Base-by-base conservation (phyloP, 2,888 invertebrate species). In the Trissoscelio sp. region DNA sequence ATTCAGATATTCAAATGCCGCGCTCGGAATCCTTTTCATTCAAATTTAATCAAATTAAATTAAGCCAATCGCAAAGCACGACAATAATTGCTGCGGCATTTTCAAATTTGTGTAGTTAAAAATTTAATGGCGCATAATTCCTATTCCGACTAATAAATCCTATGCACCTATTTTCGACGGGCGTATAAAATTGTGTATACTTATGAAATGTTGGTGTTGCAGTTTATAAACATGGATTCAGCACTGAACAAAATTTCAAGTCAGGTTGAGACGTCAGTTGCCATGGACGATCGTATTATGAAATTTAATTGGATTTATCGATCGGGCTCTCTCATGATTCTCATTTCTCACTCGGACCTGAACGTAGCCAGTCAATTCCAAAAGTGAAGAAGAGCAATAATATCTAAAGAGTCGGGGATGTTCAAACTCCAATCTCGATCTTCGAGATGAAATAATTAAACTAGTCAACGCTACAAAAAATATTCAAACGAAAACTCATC, bases 231-330 rank as follows among this genome's bases (percentile, higher is more conserved):
- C 66, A 64, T 48, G 5, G 39, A 69, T 20, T 42, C 55, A 31
- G 34, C 28, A 46, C 12, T 16, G 20, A 60, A 78, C 79, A 51
- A 79, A 79, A 75, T 74, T 70, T 22, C 51, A 44, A 66, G 57
- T 51, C 70, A 55, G 39, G 44, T 46, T 31, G 62, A 58, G 75
- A 62, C 57, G 57, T 44, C 75, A 77, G 67, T 79, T 72, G 75
- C 84, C 83, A 81, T 75, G 78, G 82, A 83, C 85, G 83, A 77
- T 74, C 84, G 85, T 84, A 87, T 88, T 88, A 88, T 87, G 85
- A 88, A 89, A 90, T 90, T 90, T 90, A 89, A 90, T 91, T 91
- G 89, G 87, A 90, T 90, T 89, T 89, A 91, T 91, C 88, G 90
- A 90, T 88, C 88, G 88, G n/a, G 88, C 86, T 86, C 87, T 87